Percentiles rank a stretch among this genome's conserved stretches.
Evolutionary conservation across 2,113 vertebrate genomes (phyloP).

Genomic region (Cyprinodon brontotheroides): DNA sequence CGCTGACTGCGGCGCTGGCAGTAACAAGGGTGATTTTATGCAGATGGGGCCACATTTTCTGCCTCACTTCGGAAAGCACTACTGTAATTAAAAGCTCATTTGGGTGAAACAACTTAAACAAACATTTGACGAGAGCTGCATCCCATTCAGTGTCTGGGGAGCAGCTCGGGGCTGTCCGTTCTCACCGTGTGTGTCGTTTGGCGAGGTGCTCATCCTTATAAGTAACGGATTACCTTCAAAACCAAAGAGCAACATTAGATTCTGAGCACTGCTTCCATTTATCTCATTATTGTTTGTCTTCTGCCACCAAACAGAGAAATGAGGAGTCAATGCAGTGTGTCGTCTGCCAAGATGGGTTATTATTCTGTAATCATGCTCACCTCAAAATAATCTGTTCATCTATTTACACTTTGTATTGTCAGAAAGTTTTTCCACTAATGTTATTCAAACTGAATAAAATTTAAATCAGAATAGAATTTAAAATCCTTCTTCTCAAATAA

Average conservation of each 20-base stretch:
- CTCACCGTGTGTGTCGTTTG: constrained; percentile 43
- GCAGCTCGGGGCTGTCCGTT: constrained; percentile 41
- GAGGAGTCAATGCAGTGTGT: constrained; percentile 24
- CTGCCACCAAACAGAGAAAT: background rate
- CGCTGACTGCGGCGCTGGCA: constrained; percentile 53
- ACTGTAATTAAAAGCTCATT: constrained; percentile 76
- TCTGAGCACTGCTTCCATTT: constrained; percentile 11
- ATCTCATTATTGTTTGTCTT: constrained; percentile 9
- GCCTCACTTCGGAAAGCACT: constrained; percentile 64
- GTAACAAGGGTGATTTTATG: constrained; percentile 65
- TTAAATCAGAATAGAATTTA: background rate
- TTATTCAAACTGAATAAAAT: background rate
- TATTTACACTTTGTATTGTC: constrained; percentile 1
- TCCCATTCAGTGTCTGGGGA: constrained; percentile 47
- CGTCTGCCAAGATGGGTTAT: constrained; percentile 10
- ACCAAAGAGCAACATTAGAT: constrained; percentile 14
- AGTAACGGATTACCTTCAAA: constrained; percentile 47
- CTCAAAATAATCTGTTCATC: constrained; percentile 2
- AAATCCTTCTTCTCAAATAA: no score
- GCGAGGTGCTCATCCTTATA: constrained; percentile 43
- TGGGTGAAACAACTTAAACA: constrained; percentile 72
- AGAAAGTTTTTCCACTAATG: background rate
- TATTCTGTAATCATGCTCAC: constrained; percentile 4
- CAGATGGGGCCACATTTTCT: constrained; percentile 68
- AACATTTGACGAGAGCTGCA: constrained; percentile 65